Evolutionary conservation across 2,797 vertebrate genomes (phyloP).

Genomic region (Microctenopoma steveboyesi): DNA sequence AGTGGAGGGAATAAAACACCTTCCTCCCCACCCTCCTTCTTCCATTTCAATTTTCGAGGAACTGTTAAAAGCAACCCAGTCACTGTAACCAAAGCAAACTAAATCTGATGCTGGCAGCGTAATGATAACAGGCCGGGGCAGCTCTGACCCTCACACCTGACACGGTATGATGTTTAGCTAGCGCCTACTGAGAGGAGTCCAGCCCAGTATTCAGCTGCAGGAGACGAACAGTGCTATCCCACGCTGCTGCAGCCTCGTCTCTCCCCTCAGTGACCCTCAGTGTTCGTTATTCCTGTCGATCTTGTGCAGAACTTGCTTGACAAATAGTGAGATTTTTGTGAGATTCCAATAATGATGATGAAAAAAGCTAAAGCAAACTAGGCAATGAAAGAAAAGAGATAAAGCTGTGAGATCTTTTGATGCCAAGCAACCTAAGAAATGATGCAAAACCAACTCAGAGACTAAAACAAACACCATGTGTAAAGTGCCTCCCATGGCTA

Average conservation of each 20-base stretch:
- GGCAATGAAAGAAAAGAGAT: too few relatives aligned
- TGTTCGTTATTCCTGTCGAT: background rate
- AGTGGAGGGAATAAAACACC: background rate
- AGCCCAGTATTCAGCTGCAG: conserved; percentile 36
- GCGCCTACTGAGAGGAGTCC: conserved; percentile 9
- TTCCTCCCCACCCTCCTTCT: background rate
- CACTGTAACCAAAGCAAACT: conserved; percentile 20
- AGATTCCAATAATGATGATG: too few relatives aligned
- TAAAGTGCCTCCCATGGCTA: too few relatives aligned
- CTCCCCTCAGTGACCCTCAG: background rate
- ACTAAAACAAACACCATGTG: too few relatives aligned
- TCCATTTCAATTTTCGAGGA: conserved; percentile 1
- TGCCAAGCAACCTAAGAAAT: too few relatives aligned
- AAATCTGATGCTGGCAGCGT: background rate
- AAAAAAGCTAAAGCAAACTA: too few relatives aligned
- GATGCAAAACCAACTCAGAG: too few relatives aligned
- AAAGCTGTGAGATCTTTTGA: too few relatives aligned
- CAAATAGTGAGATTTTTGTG: too few relatives aligned
- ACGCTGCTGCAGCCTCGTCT: conserved; percentile 16
- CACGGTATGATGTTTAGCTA: conserved; percentile 49
- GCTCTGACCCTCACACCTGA: background rate
- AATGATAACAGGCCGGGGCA: conserved; percentile 32
- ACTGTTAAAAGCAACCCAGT: conserved; percentile 11
- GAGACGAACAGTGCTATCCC: conserved; percentile 48
- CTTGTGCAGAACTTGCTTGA: too few relatives aligned